phyloP scores from a whole-genome alignment of 2,888 invertebrate species.

The Stenchaetothrips biformis region DNA sequence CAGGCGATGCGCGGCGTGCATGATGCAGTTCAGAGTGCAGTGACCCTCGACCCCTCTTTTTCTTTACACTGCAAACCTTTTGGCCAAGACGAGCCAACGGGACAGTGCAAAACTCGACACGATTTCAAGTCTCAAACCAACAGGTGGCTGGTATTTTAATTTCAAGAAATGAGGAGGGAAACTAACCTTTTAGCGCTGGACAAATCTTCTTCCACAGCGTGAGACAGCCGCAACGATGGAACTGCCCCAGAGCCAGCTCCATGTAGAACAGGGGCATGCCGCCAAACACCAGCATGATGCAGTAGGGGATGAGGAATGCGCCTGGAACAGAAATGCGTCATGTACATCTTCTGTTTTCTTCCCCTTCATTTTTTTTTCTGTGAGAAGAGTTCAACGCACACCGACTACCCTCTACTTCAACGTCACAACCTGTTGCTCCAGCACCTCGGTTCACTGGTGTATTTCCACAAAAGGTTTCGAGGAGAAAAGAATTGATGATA shows the following conservation, averaged over 20 bases:
- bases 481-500: no score
- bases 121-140: no score
- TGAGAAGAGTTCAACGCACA: no score
- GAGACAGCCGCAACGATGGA: constrained; percentile 85
- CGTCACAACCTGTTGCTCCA: no score
- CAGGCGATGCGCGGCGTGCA: background rate
- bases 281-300: constrained; percentile 85
- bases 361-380: no score
- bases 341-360: no score
- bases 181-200: constrained; percentile 80
- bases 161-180: background rate
- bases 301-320: constrained; percentile 90
- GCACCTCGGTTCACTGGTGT: no score
- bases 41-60: constrained; percentile 25
- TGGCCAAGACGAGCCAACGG: background rate
- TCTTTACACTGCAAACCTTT: background rate
- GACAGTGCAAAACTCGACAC: background rate
- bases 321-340: constrained; percentile 52
- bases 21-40: constrained; percentile 29
- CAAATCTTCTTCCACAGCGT: constrained; percentile 91
- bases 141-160: no score
- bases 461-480: no score
- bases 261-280: constrained; percentile 92
- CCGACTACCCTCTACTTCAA: no score
- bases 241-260: constrained; percentile 92